Base-by-base conservation (phyloP, 2,888 invertebrate species). In the Nesidiocoris tenuis region DNA sequence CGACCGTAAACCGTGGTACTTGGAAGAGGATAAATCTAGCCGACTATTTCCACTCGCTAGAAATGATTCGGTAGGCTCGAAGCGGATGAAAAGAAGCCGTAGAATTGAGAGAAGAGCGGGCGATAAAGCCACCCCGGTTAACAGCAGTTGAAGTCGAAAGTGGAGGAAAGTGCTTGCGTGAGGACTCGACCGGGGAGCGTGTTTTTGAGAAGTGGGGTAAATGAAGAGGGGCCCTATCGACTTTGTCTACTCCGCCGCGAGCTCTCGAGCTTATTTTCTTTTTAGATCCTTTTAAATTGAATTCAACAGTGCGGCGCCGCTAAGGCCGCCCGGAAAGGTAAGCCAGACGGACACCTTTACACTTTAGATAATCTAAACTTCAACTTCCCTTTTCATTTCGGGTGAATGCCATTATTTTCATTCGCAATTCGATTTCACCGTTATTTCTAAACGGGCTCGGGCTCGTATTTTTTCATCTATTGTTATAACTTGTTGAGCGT, bases 201-300 rank as follows among this genome's bases (percentile, higher is more conserved):
- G 72, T 72, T 61, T 72, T 72, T 72, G 72, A 72, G 72, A 54
- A 72, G 71, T 71, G 22, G 63, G 54, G 61, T 61, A 72, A 72
- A 72, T 72, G 72, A 72, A 72, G 72, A 72, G 72, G 70, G 54
- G 7, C 59, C 18, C 72, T 63, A 70, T 70, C 54, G 70, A 70
- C 59, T 61, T 61, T 39, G 12, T 39, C 39, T 3, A 39, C 39
- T 39, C 39, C 39, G 39, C 39, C 3, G 39, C 39, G 39, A 39
- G 39, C 72, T 61, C 72, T 72, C 72, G 39, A 72, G 61, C 61
- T 17, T 21, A 61, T 72, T 72, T 72, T 61, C 61, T 63, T 72
- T 63, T 56, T 72, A 56, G 39, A 21, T 72, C 61, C 61, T 18
- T 61, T 39, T 25, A 61, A 61, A 72, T 72, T 72, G 61, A 61